Evolutionary conservation across 92 coral and sea anemone species (phyloP).

Genomic region (Meandrina meandrites): DNA sequence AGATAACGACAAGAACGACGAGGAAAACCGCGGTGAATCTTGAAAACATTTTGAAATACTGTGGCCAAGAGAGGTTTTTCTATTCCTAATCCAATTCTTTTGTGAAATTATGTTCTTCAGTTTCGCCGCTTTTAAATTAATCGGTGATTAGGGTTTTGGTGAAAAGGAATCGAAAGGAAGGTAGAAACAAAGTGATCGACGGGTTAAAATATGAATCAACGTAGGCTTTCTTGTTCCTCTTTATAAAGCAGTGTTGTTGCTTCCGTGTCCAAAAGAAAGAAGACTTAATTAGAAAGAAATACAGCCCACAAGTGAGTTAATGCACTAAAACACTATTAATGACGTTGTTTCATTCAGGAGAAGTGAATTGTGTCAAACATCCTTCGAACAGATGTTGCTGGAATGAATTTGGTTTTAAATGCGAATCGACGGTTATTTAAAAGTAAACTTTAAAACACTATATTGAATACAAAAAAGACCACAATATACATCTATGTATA

Average conservation of each 20-base stretch:
- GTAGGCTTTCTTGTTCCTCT: background rate
- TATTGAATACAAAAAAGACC: too few species aligned
- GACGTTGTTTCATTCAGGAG: slow-evolving; percentile 2
- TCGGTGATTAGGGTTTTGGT: background rate
- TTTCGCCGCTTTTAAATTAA: background rate
- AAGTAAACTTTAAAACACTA: background rate
- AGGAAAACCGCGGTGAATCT: slow-evolving; percentile 8
- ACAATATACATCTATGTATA: too few species aligned
- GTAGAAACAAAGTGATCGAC: background rate
- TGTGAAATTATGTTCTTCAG: background rate
- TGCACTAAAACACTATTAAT: background rate
- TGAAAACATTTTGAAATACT: slow-evolving; percentile 15
- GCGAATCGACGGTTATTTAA: slow-evolving; percentile 24
- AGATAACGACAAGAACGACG: slow-evolving; percentile 3
- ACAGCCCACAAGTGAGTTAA: background rate
- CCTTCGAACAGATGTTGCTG: background rate
- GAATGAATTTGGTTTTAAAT: slow-evolving; percentile 6
- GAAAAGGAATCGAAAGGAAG: background rate
- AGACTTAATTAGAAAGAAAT: background rate
- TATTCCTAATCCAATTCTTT: background rate
- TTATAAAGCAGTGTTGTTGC: too few species aligned
- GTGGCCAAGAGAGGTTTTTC: background rate
- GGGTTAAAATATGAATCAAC: background rate
- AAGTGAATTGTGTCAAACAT: background rate
- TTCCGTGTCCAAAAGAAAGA: background rate